Evolutionary conservation across 1,140 invertebrate species (phyloP).

Genomic region (Anagrus nilaparvatae): DNA sequence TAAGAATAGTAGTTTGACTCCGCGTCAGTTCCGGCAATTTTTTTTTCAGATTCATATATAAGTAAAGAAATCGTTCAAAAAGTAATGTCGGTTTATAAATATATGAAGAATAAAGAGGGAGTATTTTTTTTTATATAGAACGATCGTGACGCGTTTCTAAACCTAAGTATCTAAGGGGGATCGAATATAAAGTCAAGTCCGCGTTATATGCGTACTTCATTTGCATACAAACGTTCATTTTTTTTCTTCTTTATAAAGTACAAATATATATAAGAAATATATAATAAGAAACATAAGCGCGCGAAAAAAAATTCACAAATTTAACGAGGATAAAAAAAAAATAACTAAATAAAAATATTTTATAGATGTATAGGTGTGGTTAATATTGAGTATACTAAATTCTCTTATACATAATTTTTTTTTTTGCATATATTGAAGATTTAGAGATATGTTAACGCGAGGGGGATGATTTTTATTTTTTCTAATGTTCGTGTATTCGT

Average conservation of each 20-base stretch:
- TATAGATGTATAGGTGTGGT: no score
- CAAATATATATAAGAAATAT: no score
- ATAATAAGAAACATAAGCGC: no score
- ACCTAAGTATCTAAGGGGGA: conserved; percentile 8
- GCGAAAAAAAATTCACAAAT: no score
- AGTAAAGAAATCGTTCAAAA: conserved; percentile 5
- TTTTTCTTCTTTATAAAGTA: conserved; percentile 29
- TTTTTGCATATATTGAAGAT: no score
- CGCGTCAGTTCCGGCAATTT: neutral
- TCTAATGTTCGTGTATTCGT: no score
- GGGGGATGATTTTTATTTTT: no score
- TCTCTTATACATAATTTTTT: no score
- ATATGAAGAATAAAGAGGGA: neutral
- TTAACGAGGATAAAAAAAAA: no score
- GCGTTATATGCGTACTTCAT: conserved; percentile 37
- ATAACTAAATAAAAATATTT: no score
- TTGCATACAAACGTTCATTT: conserved; percentile 38
- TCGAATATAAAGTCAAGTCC: conserved; percentile 18
- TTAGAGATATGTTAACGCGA: no score
- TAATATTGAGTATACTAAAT: no score
- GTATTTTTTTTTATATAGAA: neutral
- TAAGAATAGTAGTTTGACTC: conserved; percentile 1
- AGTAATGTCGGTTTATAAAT: conserved; percentile 13
- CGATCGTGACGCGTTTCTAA: neutral
- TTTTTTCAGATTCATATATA: neutral